These are phyloP conservation scores for Pseudanteris insignis DNA, from an alignment of 2,888 invertebrate species.

Conservation along the genomic window DNA sequence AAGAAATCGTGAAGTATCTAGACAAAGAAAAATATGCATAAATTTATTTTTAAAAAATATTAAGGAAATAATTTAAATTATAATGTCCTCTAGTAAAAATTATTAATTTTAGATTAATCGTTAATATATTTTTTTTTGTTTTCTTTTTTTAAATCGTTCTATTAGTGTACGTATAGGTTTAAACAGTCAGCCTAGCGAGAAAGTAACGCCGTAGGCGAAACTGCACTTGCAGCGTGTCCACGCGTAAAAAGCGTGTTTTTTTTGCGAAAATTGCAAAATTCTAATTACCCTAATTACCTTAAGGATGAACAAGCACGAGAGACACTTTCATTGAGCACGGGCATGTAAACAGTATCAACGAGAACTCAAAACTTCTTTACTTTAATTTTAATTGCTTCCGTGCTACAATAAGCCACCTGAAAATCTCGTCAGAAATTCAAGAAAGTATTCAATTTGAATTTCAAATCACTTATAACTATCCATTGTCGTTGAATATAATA, in stretches of 20 bases:
- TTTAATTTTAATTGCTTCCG: conserved; percentile 11
- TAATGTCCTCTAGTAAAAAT: no score
- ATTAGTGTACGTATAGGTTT: neutral
- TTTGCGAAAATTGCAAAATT: conserved; percentile 10
- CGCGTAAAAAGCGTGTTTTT: conserved; percentile 8
- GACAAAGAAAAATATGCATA: no score
- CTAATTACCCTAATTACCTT: conserved; percentile 27
- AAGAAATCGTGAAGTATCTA: no score
- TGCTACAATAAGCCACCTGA: neutral
- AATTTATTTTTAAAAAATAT: no score
- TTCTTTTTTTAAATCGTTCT: no score
- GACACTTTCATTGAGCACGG: conserved; percentile 9
- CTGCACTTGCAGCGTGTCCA: conserved; percentile 3
- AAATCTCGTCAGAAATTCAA: conserved; percentile 1
- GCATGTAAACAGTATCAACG: conserved; percentile 17
- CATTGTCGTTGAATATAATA: no score
- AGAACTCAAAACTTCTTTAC: conserved; percentile 15
- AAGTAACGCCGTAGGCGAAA: neutral
- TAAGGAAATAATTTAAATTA: no score
- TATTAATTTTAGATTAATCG: no score
- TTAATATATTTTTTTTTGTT: no score
- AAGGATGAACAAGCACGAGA: conserved; percentile 20
- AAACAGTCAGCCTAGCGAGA: neutral
- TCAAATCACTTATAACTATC: neutral
- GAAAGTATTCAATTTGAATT: neutral